A percentile compares a stretch with the other conserved stretches of the same genome.
These are phyloP conservation scores for Trochalopteron elliotii DNA, from an alignment of 2,113 vertebrate genomes.

Conservation along the genomic window DNA sequence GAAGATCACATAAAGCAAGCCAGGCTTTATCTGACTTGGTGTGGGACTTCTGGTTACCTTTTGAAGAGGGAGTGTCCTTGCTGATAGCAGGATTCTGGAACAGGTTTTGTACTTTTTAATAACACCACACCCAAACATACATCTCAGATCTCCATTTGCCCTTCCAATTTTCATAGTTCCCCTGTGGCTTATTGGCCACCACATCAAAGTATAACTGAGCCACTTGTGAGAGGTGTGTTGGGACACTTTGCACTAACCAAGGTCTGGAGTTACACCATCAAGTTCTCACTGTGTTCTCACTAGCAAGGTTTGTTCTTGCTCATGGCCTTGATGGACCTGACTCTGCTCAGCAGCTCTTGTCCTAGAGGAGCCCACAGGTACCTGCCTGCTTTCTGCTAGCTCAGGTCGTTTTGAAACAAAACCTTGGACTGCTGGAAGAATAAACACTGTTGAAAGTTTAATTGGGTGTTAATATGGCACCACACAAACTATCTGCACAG, in stretches of 20 bases:
- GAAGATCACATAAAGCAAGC: neutral
- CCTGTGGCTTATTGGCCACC: neutral
- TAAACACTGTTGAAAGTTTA: neutral
- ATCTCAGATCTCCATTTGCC: neutral
- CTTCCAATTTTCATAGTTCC: neutral
- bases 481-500: neutral
- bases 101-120: neutral
- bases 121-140: neutral
- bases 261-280: neutral
- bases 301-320: neutral
- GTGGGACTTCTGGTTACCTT: too few species aligned
- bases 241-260: neutral
- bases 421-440: neutral
- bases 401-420: neutral
- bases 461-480: neutral
- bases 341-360: neutral
- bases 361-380: neutral
- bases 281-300: neutral
- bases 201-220: neutral
- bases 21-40: neutral
- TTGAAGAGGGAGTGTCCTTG: neutral
- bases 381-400: neutral
- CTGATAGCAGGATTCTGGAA: neutral
- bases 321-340: neutral
- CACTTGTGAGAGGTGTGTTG: neutral